Percentiles rank a stretch among this genome's conserved stretches.
phyloP scores from a whole-genome alignment of 2,888 invertebrate genomes.

The Erebia epiphron region DNA sequence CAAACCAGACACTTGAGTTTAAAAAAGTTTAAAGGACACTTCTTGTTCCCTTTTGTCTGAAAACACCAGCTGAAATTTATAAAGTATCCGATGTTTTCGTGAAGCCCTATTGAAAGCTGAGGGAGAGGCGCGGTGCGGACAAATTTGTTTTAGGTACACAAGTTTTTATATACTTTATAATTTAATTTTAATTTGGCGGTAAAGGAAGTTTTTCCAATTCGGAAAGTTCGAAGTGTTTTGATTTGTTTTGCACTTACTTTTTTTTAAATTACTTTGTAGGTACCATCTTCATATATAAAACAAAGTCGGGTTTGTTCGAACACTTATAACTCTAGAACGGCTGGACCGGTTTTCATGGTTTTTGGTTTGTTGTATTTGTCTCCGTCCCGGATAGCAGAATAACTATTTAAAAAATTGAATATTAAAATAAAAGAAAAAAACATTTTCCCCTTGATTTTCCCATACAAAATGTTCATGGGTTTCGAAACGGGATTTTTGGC shows the following conservation, averaged over 20 bases:
- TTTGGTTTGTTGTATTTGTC: no score
- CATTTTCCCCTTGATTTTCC: no score
- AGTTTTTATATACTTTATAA: conserved; percentile 13
- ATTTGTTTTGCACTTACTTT: conserved; percentile 1
- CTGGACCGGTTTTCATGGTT: no score
- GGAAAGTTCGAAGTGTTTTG: conserved; percentile 8
- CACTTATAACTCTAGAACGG: no score
- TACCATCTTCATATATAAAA: no score
- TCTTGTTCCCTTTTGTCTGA: conserved; percentile 9
- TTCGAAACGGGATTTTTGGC: no score
- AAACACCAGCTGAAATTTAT: conserved; percentile 14
- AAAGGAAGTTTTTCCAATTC: conserved; percentile 2
- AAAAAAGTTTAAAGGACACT: conserved; percentile 12
- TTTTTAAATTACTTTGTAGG: neutral
- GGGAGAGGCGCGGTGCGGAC: conserved; percentile 1
- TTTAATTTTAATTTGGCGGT: conserved; percentile 22
- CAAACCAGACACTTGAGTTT: conserved; percentile 10
- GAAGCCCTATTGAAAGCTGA: conserved; percentile 6
- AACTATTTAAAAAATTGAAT: no score
- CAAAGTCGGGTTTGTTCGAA: no score
- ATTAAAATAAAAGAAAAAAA: no score
- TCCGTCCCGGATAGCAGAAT: no score
- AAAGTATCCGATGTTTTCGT: neutral
- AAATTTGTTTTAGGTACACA: conserved; percentile 1
- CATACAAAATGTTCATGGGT: no score